Evolutionary conservation across 2,888 invertebrate species (phyloP).

Genomic region (Nemotelus nigrinus): DNA sequence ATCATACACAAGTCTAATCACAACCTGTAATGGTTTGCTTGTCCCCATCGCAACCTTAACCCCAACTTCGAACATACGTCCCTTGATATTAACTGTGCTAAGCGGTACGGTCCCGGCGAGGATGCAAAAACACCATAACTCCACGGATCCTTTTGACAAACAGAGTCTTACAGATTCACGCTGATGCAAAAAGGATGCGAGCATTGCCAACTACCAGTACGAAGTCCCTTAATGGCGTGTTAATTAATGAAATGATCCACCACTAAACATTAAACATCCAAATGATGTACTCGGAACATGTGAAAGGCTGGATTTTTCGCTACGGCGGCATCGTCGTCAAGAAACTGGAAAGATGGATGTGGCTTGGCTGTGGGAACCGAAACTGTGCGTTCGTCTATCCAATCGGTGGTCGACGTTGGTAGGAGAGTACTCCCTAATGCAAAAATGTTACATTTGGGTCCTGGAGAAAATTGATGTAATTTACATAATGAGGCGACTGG

Average conservation of each 20-base stretch:
- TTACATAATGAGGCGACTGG: conserved; percentile 36
- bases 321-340: not conserved
- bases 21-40: conserved; percentile 9
- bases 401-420: no score
- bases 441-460: not conserved
- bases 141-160: not conserved
- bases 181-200: not conserved
- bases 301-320: not conserved
- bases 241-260: conserved; percentile 44
- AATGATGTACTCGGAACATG: conserved; percentile 25
- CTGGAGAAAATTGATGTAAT: conserved; percentile 25
- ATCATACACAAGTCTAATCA: not conserved
- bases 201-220: not conserved
- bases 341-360: no score
- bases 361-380: no score
- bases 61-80: not conserved
- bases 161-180: not conserved
- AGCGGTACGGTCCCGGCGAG: no score
- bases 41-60: not conserved
- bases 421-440: not conserved
- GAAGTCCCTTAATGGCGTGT: conserved; percentile 42
- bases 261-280: conserved; percentile 35
- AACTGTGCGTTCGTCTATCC: no score
- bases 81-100: conserved; percentile 25
- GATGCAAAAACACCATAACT: no score